Conservation (phyloP, 1,140 invertebrate species). For the Paraescarpia echinospica region DNA sequence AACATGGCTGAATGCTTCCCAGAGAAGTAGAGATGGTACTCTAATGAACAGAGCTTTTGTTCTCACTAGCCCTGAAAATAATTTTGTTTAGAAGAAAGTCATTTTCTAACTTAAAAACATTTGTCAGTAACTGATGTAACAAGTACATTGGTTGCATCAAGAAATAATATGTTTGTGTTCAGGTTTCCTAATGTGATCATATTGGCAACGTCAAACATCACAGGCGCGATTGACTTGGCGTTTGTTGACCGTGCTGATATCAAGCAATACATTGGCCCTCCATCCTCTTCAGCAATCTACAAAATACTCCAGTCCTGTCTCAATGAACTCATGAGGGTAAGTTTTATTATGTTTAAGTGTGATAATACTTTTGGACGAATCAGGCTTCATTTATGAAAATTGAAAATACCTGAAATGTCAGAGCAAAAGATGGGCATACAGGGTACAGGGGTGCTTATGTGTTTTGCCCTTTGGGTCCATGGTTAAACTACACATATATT, state of each 20-base stretch:
- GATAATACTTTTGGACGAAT: no score
- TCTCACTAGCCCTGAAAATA: no score
- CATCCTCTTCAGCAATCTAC: slow-evolving; percentile 76
- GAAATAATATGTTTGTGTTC: not conserved
- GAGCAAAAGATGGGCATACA: not conserved
- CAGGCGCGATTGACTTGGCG: slow-evolving; percentile 87
- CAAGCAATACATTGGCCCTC: slow-evolving; percentile 84
- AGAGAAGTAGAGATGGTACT: no score
- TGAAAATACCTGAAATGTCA: not conserved
- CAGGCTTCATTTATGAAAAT: not conserved
- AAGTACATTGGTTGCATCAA: not conserved
- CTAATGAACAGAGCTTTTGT: no score
- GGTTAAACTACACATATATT: no score
- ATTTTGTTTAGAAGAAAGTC: not conserved
- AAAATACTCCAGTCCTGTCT: slow-evolving; percentile 80
- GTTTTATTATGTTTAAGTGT: not conserved
- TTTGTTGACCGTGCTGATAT: slow-evolving; percentile 96
- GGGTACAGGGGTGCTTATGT: no score
- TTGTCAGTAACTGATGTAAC: not conserved
- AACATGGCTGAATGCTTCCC: no score
- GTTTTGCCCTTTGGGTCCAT: not conserved
- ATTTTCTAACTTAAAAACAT: not conserved
- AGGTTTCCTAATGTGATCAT: slow-evolving; percentile 74
- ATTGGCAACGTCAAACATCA: slow-evolving; percentile 94
- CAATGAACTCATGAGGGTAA: slow-evolving; percentile 75